These are phyloP conservation scores for Erebia ligea DNA, from an alignment of 2,888 invertebrate genomes.

Conservation along the genomic window DNA sequence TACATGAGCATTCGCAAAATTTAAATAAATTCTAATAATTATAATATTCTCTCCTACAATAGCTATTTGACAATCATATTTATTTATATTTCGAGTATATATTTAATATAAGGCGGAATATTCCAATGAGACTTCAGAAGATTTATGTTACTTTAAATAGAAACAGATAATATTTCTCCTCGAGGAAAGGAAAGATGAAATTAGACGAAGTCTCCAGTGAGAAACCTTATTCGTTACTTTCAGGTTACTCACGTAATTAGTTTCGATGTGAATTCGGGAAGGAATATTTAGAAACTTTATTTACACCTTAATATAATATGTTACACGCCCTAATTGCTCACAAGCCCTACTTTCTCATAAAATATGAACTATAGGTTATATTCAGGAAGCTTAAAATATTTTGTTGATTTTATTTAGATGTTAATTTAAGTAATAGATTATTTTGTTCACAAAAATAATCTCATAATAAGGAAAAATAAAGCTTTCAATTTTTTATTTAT, in stretches of 20 bases:
- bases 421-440: too few species aligned
- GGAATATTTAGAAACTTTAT: not conserved
- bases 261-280: slow-evolving; percentile 8
- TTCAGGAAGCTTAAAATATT: too few species aligned
- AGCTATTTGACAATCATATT: not conserved
- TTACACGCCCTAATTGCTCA: too few species aligned
- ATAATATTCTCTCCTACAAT: not conserved
- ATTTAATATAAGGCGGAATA: not conserved
- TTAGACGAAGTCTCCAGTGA: slow-evolving; percentile 7
- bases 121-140: not conserved
- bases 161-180: slow-evolving; percentile 14
- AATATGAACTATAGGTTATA: too few species aligned
- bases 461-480: too few species aligned
- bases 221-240: slow-evolving; percentile 15
- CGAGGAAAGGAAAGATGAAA: slow-evolving; percentile 8
- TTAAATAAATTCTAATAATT: too few species aligned
- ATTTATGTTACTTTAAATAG: slow-evolving; percentile 11
- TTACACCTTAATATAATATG: too few species aligned
- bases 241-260: slow-evolving; percentile 17
- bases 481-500: too few species aligned
- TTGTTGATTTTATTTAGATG: too few species aligned
- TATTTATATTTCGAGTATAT: not conserved
- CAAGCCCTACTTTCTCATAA: too few species aligned
- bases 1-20: too few species aligned
- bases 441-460: too few species aligned